Evolutionary conservation across 2,888 invertebrate genomes (phyloP).

Genomic region (Diarsia brunnea): DNA sequence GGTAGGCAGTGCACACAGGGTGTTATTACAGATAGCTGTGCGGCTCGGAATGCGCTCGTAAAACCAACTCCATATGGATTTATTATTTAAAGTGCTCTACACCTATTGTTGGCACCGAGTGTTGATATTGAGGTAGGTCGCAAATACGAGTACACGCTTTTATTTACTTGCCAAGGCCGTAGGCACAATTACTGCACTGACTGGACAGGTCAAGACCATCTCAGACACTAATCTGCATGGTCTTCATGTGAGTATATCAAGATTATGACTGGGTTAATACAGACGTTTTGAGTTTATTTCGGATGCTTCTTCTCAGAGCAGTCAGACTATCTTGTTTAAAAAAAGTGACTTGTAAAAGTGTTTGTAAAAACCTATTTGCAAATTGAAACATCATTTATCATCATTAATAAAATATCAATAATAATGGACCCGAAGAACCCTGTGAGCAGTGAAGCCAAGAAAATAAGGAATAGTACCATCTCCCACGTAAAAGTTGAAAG

Average conservation of each 20-base stretch:
- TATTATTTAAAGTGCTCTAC: conserved; percentile 84
- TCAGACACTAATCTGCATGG: no score
- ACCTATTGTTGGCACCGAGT: conserved; percentile 78
- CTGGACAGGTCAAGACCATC: no score
- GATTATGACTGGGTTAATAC: no score
- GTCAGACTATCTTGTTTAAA: no score
- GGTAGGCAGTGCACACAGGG: conserved; percentile 57
- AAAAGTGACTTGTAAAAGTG: no score
- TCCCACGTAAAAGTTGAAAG: conserved; percentile 15
- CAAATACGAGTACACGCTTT: conserved; percentile 50
- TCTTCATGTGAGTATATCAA: no score
- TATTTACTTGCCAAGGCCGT: conserved; percentile 52
- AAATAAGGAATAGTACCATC: conserved; percentile 29
- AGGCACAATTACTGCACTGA: conserved; percentile 29
- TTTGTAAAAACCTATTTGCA: no score
- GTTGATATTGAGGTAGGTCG: conserved; percentile 76
- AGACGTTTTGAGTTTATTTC: no score
- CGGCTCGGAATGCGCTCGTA: conserved; percentile 81
- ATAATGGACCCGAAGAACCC: conserved; percentile 6
- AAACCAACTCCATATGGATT: conserved; percentile 84
- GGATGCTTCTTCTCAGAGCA: no score
- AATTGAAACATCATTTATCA: no score
- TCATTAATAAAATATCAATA: conserved; percentile 35
- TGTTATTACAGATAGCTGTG: conserved; percentile 82
- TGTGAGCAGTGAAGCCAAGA: conserved; percentile 16